Base-by-base conservation (phyloP, 1,140 invertebrate species). In the Nixonia krombeini region DNA sequence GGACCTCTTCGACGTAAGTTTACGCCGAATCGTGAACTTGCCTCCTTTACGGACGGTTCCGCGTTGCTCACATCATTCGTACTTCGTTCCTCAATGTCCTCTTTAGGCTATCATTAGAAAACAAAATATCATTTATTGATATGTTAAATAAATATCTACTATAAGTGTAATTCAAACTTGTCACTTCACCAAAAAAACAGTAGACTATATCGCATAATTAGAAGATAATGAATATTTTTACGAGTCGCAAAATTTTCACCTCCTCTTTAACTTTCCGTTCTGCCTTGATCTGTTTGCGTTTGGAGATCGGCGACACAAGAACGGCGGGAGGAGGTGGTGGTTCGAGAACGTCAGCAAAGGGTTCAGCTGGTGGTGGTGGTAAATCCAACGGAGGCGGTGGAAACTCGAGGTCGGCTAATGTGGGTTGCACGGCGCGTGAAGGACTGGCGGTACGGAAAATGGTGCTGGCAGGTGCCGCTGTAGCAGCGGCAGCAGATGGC, bases 361-460 rank as follows among this genome's bases (percentile, higher is more conserved):
- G 73, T 47, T 93, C 91, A 58, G 89, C 88, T 0, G 91, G 89
- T 0, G 91, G 91, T 17, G 91, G 92, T 0, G 91, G 91, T n/a
- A 93, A 79, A 76, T 93, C 89, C 0, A 90, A 87, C 0, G 94
- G 93, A 0, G 93, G 93, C 4, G 94, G 94, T 1, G 92, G 92
- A 83, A 95, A 95, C 74, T 95, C 94, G 2, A 95, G 81, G 80
- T 95, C 93, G 3, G 93, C 92, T 28, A 93, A 78, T 7, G 86
- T 88, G 9, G 90, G 87, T 67, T 91, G 86, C 26, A 89, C 77
- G 0, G 86, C 84, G 8, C 90, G 82, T 41, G 88, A 89, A 1
- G 89, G 88, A 37, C 88, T 89, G 26, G 85, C 86, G 40, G 82
- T 86, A 61, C 88, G 64, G 71, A 90, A 87, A 68, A 84, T 76